Base-by-base conservation (phyloP, 2,113 vertebrate species). In the Saimiri boliviensis region DNA sequence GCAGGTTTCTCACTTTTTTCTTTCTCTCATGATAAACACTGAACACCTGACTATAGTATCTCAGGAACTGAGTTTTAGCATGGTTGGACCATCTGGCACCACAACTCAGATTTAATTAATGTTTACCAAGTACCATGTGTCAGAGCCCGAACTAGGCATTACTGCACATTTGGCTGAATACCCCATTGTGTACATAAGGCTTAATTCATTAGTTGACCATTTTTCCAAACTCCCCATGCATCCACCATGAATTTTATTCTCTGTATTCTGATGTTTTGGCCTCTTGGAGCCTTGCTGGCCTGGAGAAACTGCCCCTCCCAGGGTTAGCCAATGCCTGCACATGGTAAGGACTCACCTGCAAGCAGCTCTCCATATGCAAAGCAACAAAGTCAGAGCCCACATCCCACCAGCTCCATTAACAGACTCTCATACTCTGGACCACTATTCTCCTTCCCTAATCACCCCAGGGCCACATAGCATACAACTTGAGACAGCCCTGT, bases 41-140 rank as follows among this genome's bases (percentile, higher is more conserved):
- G 27, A 27, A 84, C 56, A 94, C 93, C 92, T 88, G 97, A 92
- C 66, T 21, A 27, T 40, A 23, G 25, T 56, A 80, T 32, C 56
- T 79, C 54, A 88, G 37, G 60, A 30, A 80, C 60, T 49, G 35
- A 91, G 76, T 77, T 32, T 77, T 74, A 70, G 91, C 58, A 25
- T 8, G 52, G 68, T 16, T 35, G 60, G 84, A 56, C 96, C 96
- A 98, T 92, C 95, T 96, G 95, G 95, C 89, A 94, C 81, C 66
- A 52, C 42, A 47, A 91, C 76, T 95, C 77, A 79, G 93, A 95
- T 58, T 85, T 90, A 95, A 97, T 95, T 95, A 97, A 94, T 96
- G 94, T 79, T 97, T 94, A 82, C 85, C 40, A 49, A 85, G 27
- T 66, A 81, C 63, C 94, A 95, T 4, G 56, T 91, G 87, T 92